A percentile compares a stretch with the other conserved stretches of the same genome.
Conservation (phyloP, 2,113 vertebrate genomes). For the Vidua macroura region DNA sequence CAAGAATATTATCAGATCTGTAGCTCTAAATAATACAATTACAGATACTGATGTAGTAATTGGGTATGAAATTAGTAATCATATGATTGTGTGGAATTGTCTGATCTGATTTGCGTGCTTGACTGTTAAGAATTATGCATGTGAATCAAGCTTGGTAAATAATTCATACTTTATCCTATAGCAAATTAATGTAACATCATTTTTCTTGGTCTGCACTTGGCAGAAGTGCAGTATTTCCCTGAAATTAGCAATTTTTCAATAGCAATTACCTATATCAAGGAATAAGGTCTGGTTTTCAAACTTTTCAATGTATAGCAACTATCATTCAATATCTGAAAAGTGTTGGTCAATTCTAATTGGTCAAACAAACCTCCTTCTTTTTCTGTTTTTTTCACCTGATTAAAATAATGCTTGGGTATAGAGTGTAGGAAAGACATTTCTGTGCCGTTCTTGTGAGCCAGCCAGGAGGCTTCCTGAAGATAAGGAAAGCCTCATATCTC, state of each 20-base stretch:
- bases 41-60: not conserved
- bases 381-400: not conserved
- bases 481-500: too few species aligned
- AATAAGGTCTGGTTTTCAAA: not conserved
- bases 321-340: not conserved
- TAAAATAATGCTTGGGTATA: not conserved
- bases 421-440: not conserved
- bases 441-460: too few species aligned
- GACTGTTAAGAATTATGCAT: not conserved
- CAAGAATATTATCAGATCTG: not conserved
- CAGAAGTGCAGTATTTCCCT: not conserved
- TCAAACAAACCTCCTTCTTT: not conserved
- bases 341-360: not conserved
- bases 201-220: not conserved
- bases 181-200: not conserved
- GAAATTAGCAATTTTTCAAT: not conserved
- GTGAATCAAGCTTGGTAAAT: constrained; percentile 12
- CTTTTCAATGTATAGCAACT: not conserved
- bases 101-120: not conserved
- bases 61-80: constrained; percentile 10
- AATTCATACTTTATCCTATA: not conserved
- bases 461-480: too few species aligned
- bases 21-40: not conserved
- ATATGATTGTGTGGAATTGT: not conserved
- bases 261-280: not conserved